Base-by-base conservation (phyloP, 2,113 vertebrate species). In the Istiophorus platypterus region DNA sequence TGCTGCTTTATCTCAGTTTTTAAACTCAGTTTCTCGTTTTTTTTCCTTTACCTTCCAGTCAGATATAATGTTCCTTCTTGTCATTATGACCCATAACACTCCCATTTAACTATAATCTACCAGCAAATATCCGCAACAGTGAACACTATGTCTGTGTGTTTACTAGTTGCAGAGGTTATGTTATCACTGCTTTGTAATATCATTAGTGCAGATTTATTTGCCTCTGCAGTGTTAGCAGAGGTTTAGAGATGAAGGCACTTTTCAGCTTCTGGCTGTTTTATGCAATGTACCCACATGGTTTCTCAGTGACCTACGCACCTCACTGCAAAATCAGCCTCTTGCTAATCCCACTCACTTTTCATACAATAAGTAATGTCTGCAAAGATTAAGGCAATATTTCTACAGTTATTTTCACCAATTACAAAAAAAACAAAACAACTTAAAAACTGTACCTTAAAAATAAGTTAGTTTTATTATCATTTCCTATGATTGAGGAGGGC, bases 281-380 rank as follows among this genome's bases (percentile, higher is more conserved):
- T 69, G 6, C 17, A 57, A 41, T 59, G 51, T 14, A 72, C 62
- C 75, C 68, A 67, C 78, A 56, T 22, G 29, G 27, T 61, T 69
- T 52, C 56, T 72, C 57, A 4, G 56, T 37, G 78, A 85, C 72
- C 70, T 72, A 3, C 57, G 31, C 59, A 41, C 47, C 52, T 49
- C 51, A 17, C 52, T 74, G 45, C 59, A 56, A 66, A 69, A 65
- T 41, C 27, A 61, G 51, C 65, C 69, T 62, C 39, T 63, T 77
- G 41, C 17, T 39, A 47, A 72, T 56, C 81, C 81, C 81, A 86
- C 84, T 73, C 84, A 85, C 18, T 76, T 22, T 20, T 20, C 75
- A 77, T 78, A 61, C 18, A 64, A 77, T 78, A 47, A 42, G 41
- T 39, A 41, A 0, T 11, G 29, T 65, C 24, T 65, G 18, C 9